Conservation (phyloP, 1,140 invertebrate species). For the Drosophila novamexicana region DNA sequence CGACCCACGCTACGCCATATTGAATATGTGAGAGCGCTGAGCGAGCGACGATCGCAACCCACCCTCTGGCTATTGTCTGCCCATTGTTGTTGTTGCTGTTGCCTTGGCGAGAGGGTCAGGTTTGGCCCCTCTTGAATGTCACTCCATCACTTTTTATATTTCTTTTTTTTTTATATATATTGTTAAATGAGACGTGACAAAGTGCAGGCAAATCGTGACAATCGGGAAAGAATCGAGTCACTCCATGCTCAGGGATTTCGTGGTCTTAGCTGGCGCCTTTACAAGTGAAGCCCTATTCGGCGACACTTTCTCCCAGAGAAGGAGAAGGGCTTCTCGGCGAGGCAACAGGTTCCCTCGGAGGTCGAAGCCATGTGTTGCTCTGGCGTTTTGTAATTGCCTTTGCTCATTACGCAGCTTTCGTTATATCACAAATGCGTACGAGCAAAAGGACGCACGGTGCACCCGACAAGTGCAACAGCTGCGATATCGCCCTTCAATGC, state of each 20-base stretch:
- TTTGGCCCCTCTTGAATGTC: slow-evolving; percentile 10
- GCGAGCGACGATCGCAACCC: slow-evolving; percentile 34
- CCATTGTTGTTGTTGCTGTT: background rate
- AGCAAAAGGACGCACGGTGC: slow-evolving; percentile 54
- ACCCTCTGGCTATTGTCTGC: slow-evolving; percentile 18
- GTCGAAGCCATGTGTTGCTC: slow-evolving; percentile 65
- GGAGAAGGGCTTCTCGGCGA: slow-evolving; percentile 58
- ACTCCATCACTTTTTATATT: background rate
- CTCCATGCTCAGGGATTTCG: slow-evolving; percentile 31
- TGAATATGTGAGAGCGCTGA: slow-evolving; percentile 17
- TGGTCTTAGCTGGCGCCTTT: slow-evolving; percentile 57
- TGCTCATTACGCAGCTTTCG: slow-evolving; percentile 70
- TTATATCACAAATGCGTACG: slow-evolving; percentile 68
- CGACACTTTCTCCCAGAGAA: slow-evolving; percentile 64
- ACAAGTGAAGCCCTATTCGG: slow-evolving; percentile 58
- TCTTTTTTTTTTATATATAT: background rate
- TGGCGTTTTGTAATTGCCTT: slow-evolving; percentile 63
- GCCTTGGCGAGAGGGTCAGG: slow-evolving; percentile 20
- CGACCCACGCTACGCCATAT: slow-evolving; percentile 44
- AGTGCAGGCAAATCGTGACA: slow-evolving; percentile 62
- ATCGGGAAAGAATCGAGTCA: slow-evolving; percentile 9
- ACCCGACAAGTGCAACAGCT: slow-evolving; percentile 32
- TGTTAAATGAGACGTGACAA: slow-evolving; percentile 80
- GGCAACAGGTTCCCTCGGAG: slow-evolving; percentile 66
- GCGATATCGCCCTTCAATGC: background rate